Evolutionary conservation across 1,140 invertebrate genomes (phyloP), one percentile per base, ranked within the genome.

Genomic region (Scaptomyza graminum): DNA sequence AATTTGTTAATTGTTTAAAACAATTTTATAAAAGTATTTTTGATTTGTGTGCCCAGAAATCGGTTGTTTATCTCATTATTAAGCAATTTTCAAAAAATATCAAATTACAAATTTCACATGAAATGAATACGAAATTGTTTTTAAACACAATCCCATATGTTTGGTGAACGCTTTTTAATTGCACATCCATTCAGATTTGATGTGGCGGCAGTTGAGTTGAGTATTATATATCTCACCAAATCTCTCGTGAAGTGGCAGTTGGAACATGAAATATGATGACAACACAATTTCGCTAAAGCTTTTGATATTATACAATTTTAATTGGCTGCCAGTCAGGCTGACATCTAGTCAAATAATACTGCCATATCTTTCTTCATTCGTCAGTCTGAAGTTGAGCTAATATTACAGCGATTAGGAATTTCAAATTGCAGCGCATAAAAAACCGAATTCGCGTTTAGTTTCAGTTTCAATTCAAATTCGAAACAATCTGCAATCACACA

Each of bases 111-210:
- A n/a, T n/a, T 41, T 5, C 12, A n/a, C 37, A 41, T 41, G 12
- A 41, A 57, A 56, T 56, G 39, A 28, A 56, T 28, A 56, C 13
- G 18, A 22, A 43, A 56, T 55, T 41, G 31, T 50, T 63, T 43
- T 49, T 56, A 22, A 3, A 22, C 18, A 22, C 18, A 22, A 22
- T n/a, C n/a, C 18, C 18, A 22, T 22, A 22, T 22, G 18, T 2
- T 22, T 3, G 18, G 22, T 70, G 67, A 71, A 71, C 50, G 68
- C 62, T 71, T 71, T 71, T 71, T 71, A 71, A 71, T 71, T 71
- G 46, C 68, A 52, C 68, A 52, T 66, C 54, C 65, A 59, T 65
- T 57, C 51, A 62, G 39, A 47, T 46, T 63, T 62, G 50, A 62
- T 62, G 46, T 18, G 59, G 2, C n/a, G 5, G 18, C 9, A 12